Base-by-base conservation (phyloP, 2,797 vertebrate species). In the Gymnoscopelus braueri region DNA sequence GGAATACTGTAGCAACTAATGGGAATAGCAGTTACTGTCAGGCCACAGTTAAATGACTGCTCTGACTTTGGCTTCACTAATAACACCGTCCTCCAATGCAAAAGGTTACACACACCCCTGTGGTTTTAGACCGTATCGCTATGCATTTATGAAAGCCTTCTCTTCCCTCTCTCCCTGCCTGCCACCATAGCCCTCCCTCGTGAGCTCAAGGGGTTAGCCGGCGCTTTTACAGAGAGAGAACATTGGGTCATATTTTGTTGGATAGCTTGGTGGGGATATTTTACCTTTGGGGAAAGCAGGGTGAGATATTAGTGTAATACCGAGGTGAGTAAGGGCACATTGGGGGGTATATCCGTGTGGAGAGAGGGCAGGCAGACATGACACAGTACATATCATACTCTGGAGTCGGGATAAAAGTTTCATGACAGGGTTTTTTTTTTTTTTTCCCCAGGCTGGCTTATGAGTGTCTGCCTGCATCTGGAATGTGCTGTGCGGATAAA, bases 61-160 rank as follows among this genome's bases (percentile, higher is more conserved):
- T 75, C 77, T 86, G 86, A 89, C 89, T 89, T 87, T 86, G 81
- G 75, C 83, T 86, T 79, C 64, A 82, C 76, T 90, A 87, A 92
- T 86, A 87, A 82, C 80, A 9, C 64, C 63, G 75, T 89, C 85
- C 88, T 89, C 81, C 78, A 69, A 84, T 81, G 81, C 75, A 68
- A 89, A 92, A 91, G 89, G 91, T 91, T 91, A 86, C 79, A 23
- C 72, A 85, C 78, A 84, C 86, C 87, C 80, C 78, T 77, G 88
- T 85, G 90, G 86, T 88, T 92, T 90, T 71, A 80, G 69, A 87
- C 72, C 78, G 78, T 84, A 80, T 77, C 72, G 83, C 85, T 86
- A 88, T 87, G 82, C 84, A 82, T 91, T 91, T 84, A 81, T 84
- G 70, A 85, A 87, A 80, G 77, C 72, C 76, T 66, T 57, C 50